phyloP scores from a whole-genome alignment of 2,888 invertebrate species.

The Megastigmus dorsalis region DNA sequence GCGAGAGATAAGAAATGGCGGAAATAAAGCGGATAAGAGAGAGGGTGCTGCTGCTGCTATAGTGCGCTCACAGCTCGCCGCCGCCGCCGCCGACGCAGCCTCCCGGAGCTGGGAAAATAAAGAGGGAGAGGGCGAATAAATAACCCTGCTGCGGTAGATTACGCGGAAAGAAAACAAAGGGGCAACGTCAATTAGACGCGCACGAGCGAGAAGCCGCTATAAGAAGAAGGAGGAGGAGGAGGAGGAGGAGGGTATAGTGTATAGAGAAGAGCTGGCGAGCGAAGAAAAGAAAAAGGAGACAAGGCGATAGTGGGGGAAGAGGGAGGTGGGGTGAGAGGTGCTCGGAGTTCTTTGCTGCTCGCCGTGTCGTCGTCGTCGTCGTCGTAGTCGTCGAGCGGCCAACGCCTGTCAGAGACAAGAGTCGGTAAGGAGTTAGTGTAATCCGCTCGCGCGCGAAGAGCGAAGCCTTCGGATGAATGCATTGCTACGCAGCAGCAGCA shows the following conservation, averaged over 20 bases:
- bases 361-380: background rate
- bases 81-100: too few species aligned
- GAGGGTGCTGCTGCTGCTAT: too few species aligned
- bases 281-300: conserved; percentile 5
- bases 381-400: too few species aligned
- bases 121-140: conserved; percentile 37
- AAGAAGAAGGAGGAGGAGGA: background rate
- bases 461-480: conserved; percentile 58
- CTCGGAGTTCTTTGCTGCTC: background rate
- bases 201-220: background rate
- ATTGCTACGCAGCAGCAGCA: background rate
- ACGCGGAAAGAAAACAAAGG: conserved; percentile 44
- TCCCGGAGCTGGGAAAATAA: conserved; percentile 18
- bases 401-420: conserved; percentile 44
- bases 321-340: background rate
- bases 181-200: conserved; percentile 39
- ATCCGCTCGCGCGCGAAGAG: conserved; percentile 56
- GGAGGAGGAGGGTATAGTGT: too few species aligned
- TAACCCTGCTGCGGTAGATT: conserved; percentile 36
- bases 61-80: too few species aligned
- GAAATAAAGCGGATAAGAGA: conserved; percentile 49
- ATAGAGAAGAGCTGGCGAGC: conserved; percentile 20
- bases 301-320: background rate
- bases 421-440: conserved; percentile 62
- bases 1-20: conserved; percentile 44